phyloP scores from a whole-genome alignment of 2,888 invertebrate genomes.

The Cerceris rybyensis region DNA sequence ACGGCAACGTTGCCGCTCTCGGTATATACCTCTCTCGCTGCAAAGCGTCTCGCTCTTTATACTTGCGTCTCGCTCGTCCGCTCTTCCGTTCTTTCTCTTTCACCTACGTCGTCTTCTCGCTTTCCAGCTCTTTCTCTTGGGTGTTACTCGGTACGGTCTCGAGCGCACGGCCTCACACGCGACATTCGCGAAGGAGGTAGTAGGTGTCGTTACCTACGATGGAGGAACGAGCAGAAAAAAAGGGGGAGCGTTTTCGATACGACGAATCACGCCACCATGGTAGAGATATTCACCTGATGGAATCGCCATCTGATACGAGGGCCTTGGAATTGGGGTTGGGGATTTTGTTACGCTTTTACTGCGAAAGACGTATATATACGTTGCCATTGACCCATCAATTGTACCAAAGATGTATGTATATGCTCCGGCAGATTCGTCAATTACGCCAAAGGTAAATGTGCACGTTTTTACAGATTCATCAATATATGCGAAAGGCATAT shows the following conservation, averaged over 20 bases:
- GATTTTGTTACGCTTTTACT: too few species aligned
- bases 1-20: slow-evolving; percentile 62
- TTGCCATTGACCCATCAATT: too few species aligned
- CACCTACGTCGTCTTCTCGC: background rate
- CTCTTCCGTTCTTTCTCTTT: slow-evolving; percentile 32
- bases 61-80: slow-evolving; percentile 16
- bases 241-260: slow-evolving; percentile 46
- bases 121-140: slow-evolving; percentile 18
- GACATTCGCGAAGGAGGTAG: slow-evolving; percentile 60
- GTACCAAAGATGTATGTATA: too few species aligned
- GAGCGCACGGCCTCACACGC: slow-evolving; percentile 56
- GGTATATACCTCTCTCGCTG: slow-evolving; percentile 33
- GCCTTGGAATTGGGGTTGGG: too few species aligned
- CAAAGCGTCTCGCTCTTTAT: slow-evolving; percentile 13
- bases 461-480: too few species aligned
- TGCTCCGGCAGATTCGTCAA: too few species aligned
- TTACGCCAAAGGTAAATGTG: too few species aligned
- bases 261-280: slow-evolving; percentile 44
- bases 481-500: too few species aligned
- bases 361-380: too few species aligned
- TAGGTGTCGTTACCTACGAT: slow-evolving; percentile 66
- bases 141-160: slow-evolving; percentile 39
- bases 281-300: slow-evolving; percentile 12
- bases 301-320: background rate
- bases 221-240: slow-evolving; percentile 52